Conservation (phyloP, 2,113 vertebrate species). For the Nannospalax galili region DNA sequence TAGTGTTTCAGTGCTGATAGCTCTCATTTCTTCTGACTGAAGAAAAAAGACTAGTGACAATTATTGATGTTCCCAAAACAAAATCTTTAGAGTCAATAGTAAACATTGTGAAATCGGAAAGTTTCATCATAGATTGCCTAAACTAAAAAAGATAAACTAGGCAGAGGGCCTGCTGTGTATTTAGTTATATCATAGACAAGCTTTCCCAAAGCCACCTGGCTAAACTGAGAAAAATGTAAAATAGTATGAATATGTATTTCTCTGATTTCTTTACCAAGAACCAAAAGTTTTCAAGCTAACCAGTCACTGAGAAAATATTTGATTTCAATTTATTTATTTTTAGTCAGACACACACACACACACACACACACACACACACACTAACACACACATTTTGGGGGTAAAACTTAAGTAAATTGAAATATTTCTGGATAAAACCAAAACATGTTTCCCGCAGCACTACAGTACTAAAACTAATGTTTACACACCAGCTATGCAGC, state of each 20-base stretch:
- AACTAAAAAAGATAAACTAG: neutral
- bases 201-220: neutral
- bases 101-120: neutral
- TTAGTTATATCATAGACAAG: neutral
- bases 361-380: neutral
- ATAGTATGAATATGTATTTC: neutral
- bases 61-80: neutral
- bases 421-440: neutral
- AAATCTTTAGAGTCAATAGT: neutral
- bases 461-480: neutral
- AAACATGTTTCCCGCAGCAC: neutral
- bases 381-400: neutral
- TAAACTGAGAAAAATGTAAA: neutral
- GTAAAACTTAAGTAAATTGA: constrained; percentile 1
- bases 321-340: neutral
- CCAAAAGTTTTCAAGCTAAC: neutral
- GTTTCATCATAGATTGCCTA: neutral
- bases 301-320: neutral
- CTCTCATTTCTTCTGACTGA: neutral
- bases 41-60: neutral
- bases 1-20: neutral
- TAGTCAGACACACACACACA: neutral
- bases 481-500: neutral
- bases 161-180: neutral
- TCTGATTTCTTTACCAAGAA: neutral